Evolutionary conservation across 2,888 invertebrate genomes (phyloP).

Genomic region (Plebejus melissa): DNA sequence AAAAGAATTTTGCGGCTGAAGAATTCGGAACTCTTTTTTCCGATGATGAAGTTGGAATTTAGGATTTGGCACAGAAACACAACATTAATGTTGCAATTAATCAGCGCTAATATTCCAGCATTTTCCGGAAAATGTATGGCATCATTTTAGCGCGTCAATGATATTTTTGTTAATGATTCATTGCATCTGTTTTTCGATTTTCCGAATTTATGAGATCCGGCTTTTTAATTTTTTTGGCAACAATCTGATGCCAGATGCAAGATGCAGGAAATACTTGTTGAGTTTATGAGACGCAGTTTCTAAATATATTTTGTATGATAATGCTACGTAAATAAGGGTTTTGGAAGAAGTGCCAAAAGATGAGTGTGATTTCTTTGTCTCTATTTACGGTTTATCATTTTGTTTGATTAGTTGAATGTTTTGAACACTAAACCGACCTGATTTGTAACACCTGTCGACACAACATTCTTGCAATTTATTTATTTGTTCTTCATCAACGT

Average conservation of each 20-base stretch:
- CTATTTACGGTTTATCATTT: neutral
- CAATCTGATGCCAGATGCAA: neutral
- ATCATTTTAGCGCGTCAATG: neutral
- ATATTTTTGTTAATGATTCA: neutral
- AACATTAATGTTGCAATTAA: neutral
- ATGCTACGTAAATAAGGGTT: neutral
- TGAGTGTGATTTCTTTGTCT: neutral
- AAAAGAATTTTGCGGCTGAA: neutral
- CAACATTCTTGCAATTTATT: no score
- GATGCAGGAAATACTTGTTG: slow-evolving; percentile 4
- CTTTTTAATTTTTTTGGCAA: neutral
- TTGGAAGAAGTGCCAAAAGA: neutral
- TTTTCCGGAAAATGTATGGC: slow-evolving; percentile 8
- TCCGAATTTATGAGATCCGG: neutral
- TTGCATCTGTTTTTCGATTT: neutral
- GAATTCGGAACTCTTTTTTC: neutral
- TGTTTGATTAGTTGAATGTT: no score
- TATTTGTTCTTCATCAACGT: no score
- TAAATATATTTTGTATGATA: slow-evolving; percentile 2
- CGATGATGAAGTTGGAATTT: neutral
- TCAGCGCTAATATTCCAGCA: neutral
- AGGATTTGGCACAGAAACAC: neutral
- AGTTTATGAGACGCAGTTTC: slow-evolving; percentile 5
- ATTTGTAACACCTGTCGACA: no score
- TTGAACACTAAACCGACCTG: no score